Percentiles rank a stretch among this genome's conserved stretches.
Conservation (phyloP, 2,113 vertebrate species). For the Prochilodus magdalenae region DNA sequence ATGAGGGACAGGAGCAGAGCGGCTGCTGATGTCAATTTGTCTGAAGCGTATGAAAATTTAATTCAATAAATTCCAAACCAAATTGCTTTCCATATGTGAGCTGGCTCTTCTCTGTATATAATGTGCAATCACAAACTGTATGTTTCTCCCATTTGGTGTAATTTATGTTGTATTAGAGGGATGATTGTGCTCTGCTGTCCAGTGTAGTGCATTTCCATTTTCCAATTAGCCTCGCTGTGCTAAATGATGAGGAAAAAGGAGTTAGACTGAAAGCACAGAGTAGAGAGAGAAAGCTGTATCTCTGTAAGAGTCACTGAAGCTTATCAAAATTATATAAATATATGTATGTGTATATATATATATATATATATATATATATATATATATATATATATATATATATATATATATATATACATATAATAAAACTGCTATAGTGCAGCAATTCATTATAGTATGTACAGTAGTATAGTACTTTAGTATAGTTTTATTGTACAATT, state of each 20-base stretch:
- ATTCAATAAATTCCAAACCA: constrained; percentile 33
- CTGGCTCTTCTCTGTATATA: constrained; percentile 14
- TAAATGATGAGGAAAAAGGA: not conserved
- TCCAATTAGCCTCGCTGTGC: constrained; percentile 39
- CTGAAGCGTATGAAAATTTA: constrained; percentile 14
- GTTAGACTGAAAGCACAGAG: not conserved
- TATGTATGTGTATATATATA: no score
- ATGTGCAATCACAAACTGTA: constrained; percentile 13
- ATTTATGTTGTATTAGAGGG: constrained; percentile 31
- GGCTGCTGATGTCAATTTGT: constrained; percentile 11
- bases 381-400: no score
- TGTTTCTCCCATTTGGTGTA: constrained; percentile 2
- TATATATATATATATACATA: no score
- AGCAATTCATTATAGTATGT: no score
- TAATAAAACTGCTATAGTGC: no score
- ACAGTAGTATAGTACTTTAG: no score
- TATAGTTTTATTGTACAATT: no score
- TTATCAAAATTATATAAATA: no score
- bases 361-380: no score
- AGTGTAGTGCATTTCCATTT: constrained; percentile 63
- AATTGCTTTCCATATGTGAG: constrained; percentile 4
- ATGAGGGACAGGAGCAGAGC: not conserved
- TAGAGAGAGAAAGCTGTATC: no score
- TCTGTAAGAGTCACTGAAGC: no score
- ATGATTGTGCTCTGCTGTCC: constrained; percentile 49